Base-by-base conservation (phyloP, 2,888 invertebrate genomes). In the Syritta pipiens region DNA sequence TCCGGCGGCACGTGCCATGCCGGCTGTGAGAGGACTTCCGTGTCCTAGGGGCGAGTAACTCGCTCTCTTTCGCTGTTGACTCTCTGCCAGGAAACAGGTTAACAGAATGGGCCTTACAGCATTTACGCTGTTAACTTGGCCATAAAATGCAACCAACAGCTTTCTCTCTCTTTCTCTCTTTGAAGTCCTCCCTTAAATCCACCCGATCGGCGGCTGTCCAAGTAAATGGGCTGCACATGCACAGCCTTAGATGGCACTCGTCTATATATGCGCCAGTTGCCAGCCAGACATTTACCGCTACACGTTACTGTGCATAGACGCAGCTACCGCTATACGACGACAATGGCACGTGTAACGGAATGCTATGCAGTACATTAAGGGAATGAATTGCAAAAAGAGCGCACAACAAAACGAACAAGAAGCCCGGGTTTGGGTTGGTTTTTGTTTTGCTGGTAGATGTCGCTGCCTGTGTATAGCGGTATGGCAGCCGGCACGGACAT, bases 261-360 rank as follows among this genome's bases (percentile, higher is more conserved):
- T n/a, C n/a, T n/a, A n/a, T 72, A 63, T 69, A 42, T 57, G 30
- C 57, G 20, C 26, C 57, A 35, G 79, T 79, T 74, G 62, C 57
- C 79, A 79, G 74, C 79, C 79, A 74, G 79, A 74, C 79, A 74
- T 65, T 55, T 68, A 10, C 28, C 12, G 60, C 37, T 49, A 67
- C 53, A 65, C 26, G 30, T 19, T 26, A 22, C 49, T 49, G 17
- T 30, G 28, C 30, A 28, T 24, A 12, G n/a, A 12, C 12, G 6
- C 12, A 22, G n/a, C 44, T 28, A 46, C 10, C 20, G 17, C 32
- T 35, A 20, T 24, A 26, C 20, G 37, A 46, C 55, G 72, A 22
- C 67, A 79, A 44, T 74, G 74, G 74, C 79, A 79, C 79, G 79
- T 79, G 79, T 79, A 79, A 79, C 74, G 62, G 67, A 79, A 74